Conservation (phyloP, 1,140 invertebrate species). For the Eubasilissa regina region DNA sequence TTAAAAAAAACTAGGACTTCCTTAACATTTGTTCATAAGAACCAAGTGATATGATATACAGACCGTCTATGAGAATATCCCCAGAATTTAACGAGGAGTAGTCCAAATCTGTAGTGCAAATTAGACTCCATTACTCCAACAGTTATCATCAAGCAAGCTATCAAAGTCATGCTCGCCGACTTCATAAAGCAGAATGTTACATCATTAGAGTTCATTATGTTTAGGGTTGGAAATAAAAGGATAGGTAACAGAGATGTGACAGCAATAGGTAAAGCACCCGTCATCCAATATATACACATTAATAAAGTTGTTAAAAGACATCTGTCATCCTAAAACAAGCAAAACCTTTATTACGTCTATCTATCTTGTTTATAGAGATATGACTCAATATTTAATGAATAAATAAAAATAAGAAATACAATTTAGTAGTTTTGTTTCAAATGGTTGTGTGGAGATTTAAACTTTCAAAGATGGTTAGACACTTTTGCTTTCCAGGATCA, state of each 20-base stretch:
- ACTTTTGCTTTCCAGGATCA: too few relatives aligned
- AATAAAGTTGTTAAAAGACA: slow-evolving; percentile 77
- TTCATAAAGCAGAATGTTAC: slow-evolving; percentile 33
- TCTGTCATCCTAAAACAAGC: slow-evolving; percentile 62
- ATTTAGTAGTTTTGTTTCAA: too few relatives aligned
- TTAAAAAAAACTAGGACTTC: too few relatives aligned
- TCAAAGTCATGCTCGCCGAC: slow-evolving; percentile 57
- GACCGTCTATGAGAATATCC: slow-evolving; percentile 40
- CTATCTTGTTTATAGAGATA: too few relatives aligned
- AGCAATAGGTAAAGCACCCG: slow-evolving; percentile 77
- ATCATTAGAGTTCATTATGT: slow-evolving; percentile 62
- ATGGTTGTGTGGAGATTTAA: too few relatives aligned
- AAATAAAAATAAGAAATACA: too few relatives aligned
- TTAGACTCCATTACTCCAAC: slow-evolving; percentile 78
- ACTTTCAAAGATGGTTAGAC: too few relatives aligned
- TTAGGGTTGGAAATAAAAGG: slow-evolving; percentile 74
- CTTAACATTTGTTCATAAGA: too few relatives aligned
- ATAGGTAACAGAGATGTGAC: slow-evolving; percentile 71
- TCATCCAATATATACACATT: slow-evolving; percentile 79
- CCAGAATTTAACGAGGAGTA: slow-evolving; percentile 6
- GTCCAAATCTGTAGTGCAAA: slow-evolving; percentile 75
- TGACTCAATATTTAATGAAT: too few relatives aligned
- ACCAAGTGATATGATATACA: too few relatives aligned
- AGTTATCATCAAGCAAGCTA: slow-evolving; percentile 74
- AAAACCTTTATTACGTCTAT: too few relatives aligned